Percentiles rank a stretch among this genome's conserved stretches.
phyloP scores from a whole-genome alignment of 2,797 vertebrate species.

The Pseudochirops corinnae region DNA sequence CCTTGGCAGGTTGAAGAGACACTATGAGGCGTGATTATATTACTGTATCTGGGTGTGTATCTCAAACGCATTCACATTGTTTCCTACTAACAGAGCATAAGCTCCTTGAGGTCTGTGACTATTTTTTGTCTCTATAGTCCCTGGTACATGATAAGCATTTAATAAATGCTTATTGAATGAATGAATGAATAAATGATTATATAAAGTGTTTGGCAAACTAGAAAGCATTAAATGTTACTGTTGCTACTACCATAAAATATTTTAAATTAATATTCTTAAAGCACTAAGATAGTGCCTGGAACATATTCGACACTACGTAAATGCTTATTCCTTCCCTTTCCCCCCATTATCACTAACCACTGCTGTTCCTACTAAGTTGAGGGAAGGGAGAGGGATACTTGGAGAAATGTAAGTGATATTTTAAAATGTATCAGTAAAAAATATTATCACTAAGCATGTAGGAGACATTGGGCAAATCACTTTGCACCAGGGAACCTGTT shows the following conservation, averaged over 20 bases:
- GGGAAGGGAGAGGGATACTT: neutral
- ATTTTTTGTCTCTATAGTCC: neutral
- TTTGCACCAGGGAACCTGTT: neutral
- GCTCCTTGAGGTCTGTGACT: neutral
- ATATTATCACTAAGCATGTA: neutral
- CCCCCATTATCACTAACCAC: neutral
- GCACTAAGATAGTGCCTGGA: neutral
- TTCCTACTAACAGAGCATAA: neutral
- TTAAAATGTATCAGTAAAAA: neutral
- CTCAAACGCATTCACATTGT: neutral
- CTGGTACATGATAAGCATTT: neutral
- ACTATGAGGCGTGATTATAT: neutral
- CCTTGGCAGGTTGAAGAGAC: neutral
- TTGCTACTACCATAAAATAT: neutral
- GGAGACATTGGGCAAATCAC: neutral
- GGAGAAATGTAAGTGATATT: neutral
- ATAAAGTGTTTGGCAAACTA: neutral
- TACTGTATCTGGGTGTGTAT: neutral
- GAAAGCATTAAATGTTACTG: neutral
- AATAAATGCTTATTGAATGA: neutral
- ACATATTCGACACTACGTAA: neutral
- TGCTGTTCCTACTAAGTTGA: neutral
- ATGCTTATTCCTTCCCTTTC: neutral
- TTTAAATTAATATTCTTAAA: neutral
- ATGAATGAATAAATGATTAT: neutral